Percentiles rank a stretch among this genome's conserved stretches.
phyloP scores from a whole-genome alignment of 2,797 vertebrate genomes.

The Brotula barbata region DNA sequence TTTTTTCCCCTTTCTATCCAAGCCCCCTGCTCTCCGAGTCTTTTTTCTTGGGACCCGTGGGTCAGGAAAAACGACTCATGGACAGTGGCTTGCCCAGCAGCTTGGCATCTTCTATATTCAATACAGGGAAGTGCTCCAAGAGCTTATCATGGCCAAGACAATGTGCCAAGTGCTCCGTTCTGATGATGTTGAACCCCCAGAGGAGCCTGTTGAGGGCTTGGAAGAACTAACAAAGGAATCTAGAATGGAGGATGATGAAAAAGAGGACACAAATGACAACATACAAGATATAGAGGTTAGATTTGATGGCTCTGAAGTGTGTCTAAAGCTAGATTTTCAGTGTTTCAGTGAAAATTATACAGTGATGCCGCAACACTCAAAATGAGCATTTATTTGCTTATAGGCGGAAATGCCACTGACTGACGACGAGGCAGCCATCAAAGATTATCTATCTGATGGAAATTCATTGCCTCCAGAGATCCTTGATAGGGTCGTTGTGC shows the following conservation, averaged over 20 bases:
- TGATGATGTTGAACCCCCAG: conserved; percentile 77
- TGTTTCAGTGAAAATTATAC: background rate
- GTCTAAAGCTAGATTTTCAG: background rate
- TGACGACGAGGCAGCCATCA: conserved; percentile 86
- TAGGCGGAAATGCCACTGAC: conserved; percentile 77
- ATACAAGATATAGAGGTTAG: conserved; percentile 42
- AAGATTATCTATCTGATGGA: conserved; percentile 79
- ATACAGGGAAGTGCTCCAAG: conserved; percentile 90
- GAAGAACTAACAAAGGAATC: conserved; percentile 53
- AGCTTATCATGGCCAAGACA: conserved; percentile 86
- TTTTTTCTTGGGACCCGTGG: conserved; percentile 85
- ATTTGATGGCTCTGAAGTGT: background rate
- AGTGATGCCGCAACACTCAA: no score
- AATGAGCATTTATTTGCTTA: conserved; percentile 12
- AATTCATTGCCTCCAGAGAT: conserved; percentile 78
- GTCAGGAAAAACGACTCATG: conserved; percentile 87
- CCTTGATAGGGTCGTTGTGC: conserved; percentile 82
- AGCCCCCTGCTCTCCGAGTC: conserved; percentile 89
- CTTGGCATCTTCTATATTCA: conserved; percentile 92
- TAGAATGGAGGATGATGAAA: conserved; percentile 8
- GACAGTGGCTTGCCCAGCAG: conserved; percentile 82
- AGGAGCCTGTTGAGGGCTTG: conserved; percentile 62
- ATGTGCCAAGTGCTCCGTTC: conserved; percentile 72
- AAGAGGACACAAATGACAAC: conserved; percentile 14
- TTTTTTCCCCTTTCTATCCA: conserved; percentile 11